A percentile compares a stretch with the other conserved stretches of the same genome.
Evolutionary conservation across 53 echinoderm and acorn worm species (phyloP).

Genomic region (Holothuria leucospilota): DNA sequence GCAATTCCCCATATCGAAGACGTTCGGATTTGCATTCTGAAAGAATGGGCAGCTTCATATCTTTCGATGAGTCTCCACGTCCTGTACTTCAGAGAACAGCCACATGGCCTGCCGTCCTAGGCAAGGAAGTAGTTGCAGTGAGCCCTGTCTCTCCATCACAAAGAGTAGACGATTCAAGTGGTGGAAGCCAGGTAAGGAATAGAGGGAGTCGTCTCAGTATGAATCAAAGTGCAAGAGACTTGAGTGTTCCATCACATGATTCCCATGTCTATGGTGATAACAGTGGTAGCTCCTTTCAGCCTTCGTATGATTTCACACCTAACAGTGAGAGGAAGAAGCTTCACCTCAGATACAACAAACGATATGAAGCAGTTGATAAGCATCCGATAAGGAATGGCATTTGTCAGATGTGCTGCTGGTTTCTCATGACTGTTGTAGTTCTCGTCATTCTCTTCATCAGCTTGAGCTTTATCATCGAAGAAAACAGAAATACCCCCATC

Average conservation of each 20-base stretch:
- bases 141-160: too few relatives aligned
- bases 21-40: neutral
- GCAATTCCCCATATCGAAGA: neutral
- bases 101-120: neutral
- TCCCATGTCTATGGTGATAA: too few relatives aligned
- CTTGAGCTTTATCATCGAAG: neutral
- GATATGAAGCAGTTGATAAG: neutral
- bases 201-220: too few relatives aligned
- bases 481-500: slow-evolving; percentile 41
- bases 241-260: too few relatives aligned
- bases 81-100: neutral
- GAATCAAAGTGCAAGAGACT: too few relatives aligned
- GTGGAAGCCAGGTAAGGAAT: too few relatives aligned
- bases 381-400: too few relatives aligned
- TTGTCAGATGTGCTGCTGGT: slow-evolving; percentile 23
- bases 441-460: neutral
- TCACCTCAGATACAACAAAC: neutral
- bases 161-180: too few relatives aligned
- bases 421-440: slow-evolving; percentile 1
- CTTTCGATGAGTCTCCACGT: neutral
- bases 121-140: too few relatives aligned
- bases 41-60: slow-evolving; percentile 28
- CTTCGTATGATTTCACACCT: too few relatives aligned
- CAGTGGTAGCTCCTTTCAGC: too few relatives aligned
- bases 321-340: neutral